Percentiles rank a stretch among this genome's conserved stretches.
These are phyloP conservation scores for Neodiprion lecontei DNA, from an alignment of 1,140 invertebrate genomes.

Conservation along the genomic window DNA sequence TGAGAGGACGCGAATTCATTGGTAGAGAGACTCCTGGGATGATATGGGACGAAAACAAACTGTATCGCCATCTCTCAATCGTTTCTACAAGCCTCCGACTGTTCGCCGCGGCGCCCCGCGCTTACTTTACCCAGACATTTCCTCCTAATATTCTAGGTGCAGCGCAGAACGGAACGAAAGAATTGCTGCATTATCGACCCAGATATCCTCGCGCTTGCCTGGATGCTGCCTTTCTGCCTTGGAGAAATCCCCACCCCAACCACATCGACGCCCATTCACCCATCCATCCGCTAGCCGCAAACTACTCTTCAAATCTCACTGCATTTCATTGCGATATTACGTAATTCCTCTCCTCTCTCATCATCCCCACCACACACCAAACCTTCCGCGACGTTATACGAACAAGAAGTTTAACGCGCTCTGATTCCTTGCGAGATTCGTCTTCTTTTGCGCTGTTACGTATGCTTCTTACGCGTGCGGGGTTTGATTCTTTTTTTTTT, in stretches of 20 bases:
- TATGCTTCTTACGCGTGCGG: too few species aligned
- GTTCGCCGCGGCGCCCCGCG: neutral
- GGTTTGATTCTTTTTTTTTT: too few species aligned
- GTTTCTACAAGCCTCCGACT: neutral
- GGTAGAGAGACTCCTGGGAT: conserved; percentile 10
- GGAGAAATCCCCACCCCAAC: too few species aligned
- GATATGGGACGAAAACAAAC: conserved; percentile 30
- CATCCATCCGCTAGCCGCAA: neutral
- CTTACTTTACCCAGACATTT: conserved; percentile 22
- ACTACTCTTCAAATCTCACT: neutral
- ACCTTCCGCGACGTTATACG: neutral
- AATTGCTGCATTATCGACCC: conserved; percentile 3
- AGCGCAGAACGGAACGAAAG: neutral
- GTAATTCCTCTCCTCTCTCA: neutral
- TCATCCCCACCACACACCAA: too few species aligned
- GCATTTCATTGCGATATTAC: neutral
- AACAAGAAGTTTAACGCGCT: neutral
- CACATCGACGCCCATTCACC: neutral
- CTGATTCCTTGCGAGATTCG: too few species aligned
- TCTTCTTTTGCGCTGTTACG: too few species aligned
- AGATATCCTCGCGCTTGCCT: neutral
- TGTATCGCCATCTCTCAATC: conserved; percentile 35
- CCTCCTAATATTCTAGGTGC: conserved; percentile 12
- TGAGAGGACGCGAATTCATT: conserved; percentile 33
- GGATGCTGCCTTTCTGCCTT: neutral